phyloP scores from a whole-genome alignment of 2,113 vertebrate species.

The Pterocles orientalis region DNA sequence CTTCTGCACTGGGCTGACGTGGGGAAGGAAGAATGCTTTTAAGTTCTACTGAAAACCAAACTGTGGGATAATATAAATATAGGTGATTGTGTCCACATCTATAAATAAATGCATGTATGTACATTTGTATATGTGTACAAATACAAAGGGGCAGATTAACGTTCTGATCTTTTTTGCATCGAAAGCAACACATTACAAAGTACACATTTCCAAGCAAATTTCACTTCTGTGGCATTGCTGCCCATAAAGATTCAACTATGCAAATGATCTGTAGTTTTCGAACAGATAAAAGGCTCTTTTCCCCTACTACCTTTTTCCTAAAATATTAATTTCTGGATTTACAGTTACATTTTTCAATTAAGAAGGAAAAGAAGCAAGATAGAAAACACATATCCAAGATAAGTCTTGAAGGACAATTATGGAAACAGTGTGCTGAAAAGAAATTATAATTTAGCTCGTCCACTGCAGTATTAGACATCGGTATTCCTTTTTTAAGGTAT shows the following conservation, averaged over 20 bases:
- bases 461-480: background rate
- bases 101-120: background rate
- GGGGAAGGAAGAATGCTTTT: background rate
- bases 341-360: background rate
- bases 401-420: background rate
- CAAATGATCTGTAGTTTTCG: background rate
- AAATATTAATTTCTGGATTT: background rate
- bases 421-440: background rate
- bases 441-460: background rate
- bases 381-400: background rate
- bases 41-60: background rate
- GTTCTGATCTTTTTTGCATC: background rate
- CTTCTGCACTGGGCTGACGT: background rate
- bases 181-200: background rate
- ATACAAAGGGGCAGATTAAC: background rate
- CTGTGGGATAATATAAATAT: background rate
- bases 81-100: fast-evolving
- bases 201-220: background rate
- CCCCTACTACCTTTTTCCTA: background rate
- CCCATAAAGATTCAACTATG: background rate
- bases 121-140: background rate
- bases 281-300: background rate
- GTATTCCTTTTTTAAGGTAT: background rate
- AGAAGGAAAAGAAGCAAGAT: background rate
- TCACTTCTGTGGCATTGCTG: background rate